A percentile compares a stretch with the other conserved stretches of the same genome.
Conservation (phyloP, 2,888 invertebrate species). For the Drosophila quasianomalipes region DNA sequence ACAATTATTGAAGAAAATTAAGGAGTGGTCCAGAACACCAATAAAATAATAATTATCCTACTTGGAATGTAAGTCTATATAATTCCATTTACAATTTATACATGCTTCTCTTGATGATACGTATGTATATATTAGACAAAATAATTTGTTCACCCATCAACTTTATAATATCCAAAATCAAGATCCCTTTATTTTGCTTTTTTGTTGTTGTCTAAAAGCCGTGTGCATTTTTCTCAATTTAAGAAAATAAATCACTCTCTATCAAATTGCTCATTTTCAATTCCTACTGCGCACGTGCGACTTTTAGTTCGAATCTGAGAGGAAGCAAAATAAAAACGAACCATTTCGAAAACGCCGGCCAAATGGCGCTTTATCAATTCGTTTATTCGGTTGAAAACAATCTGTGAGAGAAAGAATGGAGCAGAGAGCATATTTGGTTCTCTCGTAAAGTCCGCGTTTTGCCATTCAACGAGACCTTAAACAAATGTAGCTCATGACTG, state of each 20-base stretch:
- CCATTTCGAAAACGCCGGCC: slow-evolving; percentile 37
- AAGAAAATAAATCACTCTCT: not conserved
- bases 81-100: not conserved
- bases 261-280: not conserved
- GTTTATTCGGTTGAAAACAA: not conserved
- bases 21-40: not conserved
- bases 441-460: slow-evolving; percentile 23
- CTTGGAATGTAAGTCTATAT: not conserved
- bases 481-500: slow-evolving; percentile 39
- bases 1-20: not conserved
- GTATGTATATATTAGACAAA: not conserved
- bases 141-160: not conserved
- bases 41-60: not conserved
- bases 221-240: not conserved
- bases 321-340: slow-evolving; percentile 42
- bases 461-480: slow-evolving; percentile 46
- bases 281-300: slow-evolving; percentile 41
- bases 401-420: not conserved
- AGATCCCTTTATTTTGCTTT: slow-evolving; percentile 3
- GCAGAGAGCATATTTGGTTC: slow-evolving; percentile 1
- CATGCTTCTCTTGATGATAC: not conserved
- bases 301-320: slow-evolving; percentile 8
- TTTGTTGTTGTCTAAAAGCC: not conserved
- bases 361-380: slow-evolving; percentile 53
- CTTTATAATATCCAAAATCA: not conserved